A percentile compares a stretch with the other conserved stretches of the same genome.
Evolutionary conservation across 2,888 invertebrate species (phyloP).

Genomic region (Volucella bombylans): DNA sequence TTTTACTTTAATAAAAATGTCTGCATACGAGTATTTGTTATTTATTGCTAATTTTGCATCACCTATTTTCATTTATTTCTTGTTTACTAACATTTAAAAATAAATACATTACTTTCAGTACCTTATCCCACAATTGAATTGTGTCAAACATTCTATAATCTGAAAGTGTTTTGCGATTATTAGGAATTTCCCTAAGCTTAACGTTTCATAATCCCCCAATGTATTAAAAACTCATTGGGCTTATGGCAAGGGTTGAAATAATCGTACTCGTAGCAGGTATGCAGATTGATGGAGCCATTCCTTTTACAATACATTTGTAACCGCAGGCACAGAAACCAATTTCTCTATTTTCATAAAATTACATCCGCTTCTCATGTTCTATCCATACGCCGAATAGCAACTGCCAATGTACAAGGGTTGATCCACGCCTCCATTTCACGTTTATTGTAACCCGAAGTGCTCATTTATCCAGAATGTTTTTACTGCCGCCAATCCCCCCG

Average conservation of each 20-base stretch:
- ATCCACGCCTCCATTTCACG: constrained; percentile 59
- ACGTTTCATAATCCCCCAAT: constrained; percentile 52
- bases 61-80: too few species aligned
- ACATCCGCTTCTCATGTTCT: constrained; percentile 19
- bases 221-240: constrained; percentile 41
- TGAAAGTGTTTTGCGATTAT: constrained; percentile 27
- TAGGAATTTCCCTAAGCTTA: constrained; percentile 36
- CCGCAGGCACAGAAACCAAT: constrained; percentile 66
- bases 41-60: too few species aligned
- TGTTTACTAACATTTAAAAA: too few species aligned
- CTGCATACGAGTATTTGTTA: too few species aligned
- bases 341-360: constrained; percentile 60
- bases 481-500: constrained; percentile 46
- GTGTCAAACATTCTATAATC: constrained; percentile 28
- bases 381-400: constrained; percentile 10
- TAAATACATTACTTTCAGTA: neutral
- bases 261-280: constrained; percentile 21
- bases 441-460: constrained; percentile 67
- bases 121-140: constrained; percentile 36
- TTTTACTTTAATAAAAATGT: too few species aligned
- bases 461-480: constrained; percentile 67
- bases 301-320: constrained; percentile 16
- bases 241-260: constrained; percentile 4
- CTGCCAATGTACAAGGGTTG: constrained; percentile 63
- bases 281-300: constrained; percentile 61